phyloP scores from a whole-genome alignment of 2,888 invertebrate genomes.

The Leuctra nigra region DNA sequence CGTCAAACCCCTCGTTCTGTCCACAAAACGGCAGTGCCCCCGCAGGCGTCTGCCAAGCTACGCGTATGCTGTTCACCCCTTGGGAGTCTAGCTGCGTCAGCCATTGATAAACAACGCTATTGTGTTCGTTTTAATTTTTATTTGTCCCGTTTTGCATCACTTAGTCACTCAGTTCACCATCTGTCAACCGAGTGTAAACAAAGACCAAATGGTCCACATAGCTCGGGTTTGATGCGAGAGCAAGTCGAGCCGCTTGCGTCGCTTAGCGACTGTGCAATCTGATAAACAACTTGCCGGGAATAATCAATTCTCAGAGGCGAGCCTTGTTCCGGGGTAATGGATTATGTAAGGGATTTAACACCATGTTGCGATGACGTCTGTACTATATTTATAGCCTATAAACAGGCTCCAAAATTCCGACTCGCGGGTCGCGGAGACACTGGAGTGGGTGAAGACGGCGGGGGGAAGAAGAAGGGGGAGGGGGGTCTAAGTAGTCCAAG shows the following conservation, averaged over 20 bases:
- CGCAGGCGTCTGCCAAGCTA: no score
- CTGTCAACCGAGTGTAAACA: constrained; percentile 35
- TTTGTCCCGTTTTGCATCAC: constrained; percentile 29
- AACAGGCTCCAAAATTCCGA: constrained; percentile 25
- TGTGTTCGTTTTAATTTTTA: constrained; percentile 29
- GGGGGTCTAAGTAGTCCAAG: constrained; percentile 3
- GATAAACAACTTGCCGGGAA: constrained; percentile 33
- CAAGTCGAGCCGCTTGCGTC: constrained; percentile 23
- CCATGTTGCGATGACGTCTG: constrained; percentile 29
- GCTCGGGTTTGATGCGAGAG: constrained; percentile 4
- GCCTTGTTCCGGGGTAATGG: constrained; percentile 30
- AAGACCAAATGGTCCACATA: constrained; percentile 34
- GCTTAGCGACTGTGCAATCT: constrained; percentile 32
- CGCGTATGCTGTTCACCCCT: no score
- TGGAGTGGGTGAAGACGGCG: constrained; percentile 2
- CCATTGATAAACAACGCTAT: constrained; percentile 23
- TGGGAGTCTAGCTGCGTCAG: background rate
- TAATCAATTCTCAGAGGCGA: constrained; percentile 32
- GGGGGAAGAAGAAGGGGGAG: background rate
- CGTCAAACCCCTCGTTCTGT: no score
- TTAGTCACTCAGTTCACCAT: constrained; percentile 32
- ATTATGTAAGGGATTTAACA: constrained; percentile 31
- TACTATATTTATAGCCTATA: constrained; percentile 30
- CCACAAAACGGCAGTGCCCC: no score
- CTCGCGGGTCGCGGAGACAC: background rate